phyloP scores from a whole-genome alignment of 2,888 invertebrate species.

The Oligia strigilis region DNA sequence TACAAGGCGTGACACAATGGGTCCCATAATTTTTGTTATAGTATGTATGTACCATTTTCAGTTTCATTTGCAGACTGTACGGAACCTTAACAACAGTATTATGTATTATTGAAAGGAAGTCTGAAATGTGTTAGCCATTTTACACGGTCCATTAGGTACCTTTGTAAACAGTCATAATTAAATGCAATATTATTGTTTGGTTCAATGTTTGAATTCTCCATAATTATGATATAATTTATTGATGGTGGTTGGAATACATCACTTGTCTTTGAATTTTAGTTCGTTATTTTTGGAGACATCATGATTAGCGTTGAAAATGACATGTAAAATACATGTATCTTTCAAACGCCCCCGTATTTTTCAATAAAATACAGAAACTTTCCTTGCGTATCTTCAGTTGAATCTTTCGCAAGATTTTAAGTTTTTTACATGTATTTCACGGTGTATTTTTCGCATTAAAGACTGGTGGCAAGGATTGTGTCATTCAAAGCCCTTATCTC shows the following conservation, averaged over 20 bases:
- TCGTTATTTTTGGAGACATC: neutral
- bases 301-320: neutral
- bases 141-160: slow-evolving; percentile 9
- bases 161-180: neutral
- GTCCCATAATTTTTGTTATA: neutral
- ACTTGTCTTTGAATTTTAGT: neutral
- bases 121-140: slow-evolving; percentile 43
- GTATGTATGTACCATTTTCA: neutral
- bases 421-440: too few species aligned
- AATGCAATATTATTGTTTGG: slow-evolving; percentile 3
- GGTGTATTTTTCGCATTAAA: too few species aligned
- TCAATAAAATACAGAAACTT: too few species aligned
- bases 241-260: neutral
- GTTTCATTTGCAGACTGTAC: slow-evolving; percentile 36
- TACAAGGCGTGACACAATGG: too few species aligned
- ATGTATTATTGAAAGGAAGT: slow-evolving; percentile 58
- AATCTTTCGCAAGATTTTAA: too few species aligned
- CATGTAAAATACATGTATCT: too few species aligned
- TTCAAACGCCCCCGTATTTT: too few species aligned
- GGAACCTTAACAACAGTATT: slow-evolving; percentile 34
- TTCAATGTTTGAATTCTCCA: neutral
- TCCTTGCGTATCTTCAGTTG: too few species aligned
- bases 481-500: too few species aligned
- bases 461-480: too few species aligned
- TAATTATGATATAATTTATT: neutral